Base-by-base conservation (phyloP, 2,113 vertebrate genomes). In the Saguinus midas region DNA sequence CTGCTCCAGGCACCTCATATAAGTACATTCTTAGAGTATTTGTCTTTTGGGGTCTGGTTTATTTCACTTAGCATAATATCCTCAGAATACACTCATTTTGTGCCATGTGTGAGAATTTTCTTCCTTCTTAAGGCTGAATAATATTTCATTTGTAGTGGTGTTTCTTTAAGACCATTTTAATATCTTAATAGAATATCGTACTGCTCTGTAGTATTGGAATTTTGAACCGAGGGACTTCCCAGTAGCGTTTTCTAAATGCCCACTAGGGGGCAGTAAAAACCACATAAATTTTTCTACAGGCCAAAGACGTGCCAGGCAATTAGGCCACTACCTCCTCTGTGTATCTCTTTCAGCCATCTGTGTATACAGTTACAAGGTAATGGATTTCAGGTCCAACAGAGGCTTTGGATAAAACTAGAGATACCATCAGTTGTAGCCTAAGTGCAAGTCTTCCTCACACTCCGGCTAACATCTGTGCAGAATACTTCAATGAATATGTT, bases 221-320 rank as follows among this genome's bases (percentile, higher is more conserved):
- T 97, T 86, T 66, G 82, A 92, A 57, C 16, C 1, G 32, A 23
- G 37, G 5, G 72, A 43, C 70, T 90, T 72, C 64, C 61, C 10
- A 25, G 57, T 23, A 25, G 23, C 50, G 27, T 88, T 97, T 95
- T 88, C 52, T 5, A 79, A 95, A 61, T 58, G 0, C 11, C 85
- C 98, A 76, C 97, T 55, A 98, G 98, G 92, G 95, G 57, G 50
- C 97, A 94, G 61, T 93, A 96, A 96, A 95, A 48, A 37, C 96
- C 64, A 40, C 40, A 6, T 58, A 76, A 64, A 90, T 14, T 89
- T 96, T 96, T 64, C 83, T 66, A 12, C 9, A 66, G 35, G 17
- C 80, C 21, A 0, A 5, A 1, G 0, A 25, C 20, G 6, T 32
- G 73, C 50, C 14, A 10, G 43, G 90, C 25, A 37, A 50, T 64